Percentiles rank a stretch among this genome's conserved stretches.
phyloP scores from a whole-genome alignment of 2,113 vertebrate genomes.

The Chunga burmeisteri region DNA sequence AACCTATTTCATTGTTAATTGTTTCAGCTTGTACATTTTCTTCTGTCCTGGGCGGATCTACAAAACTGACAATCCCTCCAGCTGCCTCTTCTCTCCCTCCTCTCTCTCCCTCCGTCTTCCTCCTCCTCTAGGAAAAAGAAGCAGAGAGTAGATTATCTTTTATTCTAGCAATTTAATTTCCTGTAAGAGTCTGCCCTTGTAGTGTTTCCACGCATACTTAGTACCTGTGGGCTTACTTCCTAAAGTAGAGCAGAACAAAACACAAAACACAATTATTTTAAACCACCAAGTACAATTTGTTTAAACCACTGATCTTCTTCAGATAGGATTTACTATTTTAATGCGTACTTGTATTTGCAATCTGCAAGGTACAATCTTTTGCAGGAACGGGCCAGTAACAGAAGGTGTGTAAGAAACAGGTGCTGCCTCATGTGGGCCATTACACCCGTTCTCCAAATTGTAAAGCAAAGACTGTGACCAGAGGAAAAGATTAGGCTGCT shows the following conservation, averaged over 20 bases:
- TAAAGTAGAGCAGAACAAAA: neutral
- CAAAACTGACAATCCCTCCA: neutral
- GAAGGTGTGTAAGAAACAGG: neutral
- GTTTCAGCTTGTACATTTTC: neutral
- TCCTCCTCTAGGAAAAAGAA: neutral
- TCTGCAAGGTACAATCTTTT: neutral
- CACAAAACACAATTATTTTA: neutral
- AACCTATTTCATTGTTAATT: neutral
- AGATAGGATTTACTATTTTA: neutral
- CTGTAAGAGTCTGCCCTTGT: neutral
- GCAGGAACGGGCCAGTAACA: neutral
- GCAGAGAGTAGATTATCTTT: neutral
- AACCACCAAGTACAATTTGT: neutral
- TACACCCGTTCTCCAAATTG: neutral
- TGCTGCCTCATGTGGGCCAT: neutral
- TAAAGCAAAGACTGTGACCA: neutral
- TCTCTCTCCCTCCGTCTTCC: neutral
- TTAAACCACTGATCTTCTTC: neutral
- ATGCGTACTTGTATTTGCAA: neutral
- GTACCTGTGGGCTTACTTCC: neutral
- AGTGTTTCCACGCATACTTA: neutral
- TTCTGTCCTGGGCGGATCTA: neutral
- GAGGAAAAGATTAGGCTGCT: neutral
- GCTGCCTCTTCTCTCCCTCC: neutral
- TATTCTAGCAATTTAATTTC: neutral